These are phyloP conservation scores for Acropternis orthonyx DNA, from an alignment of 2,797 vertebrate species.

Conservation along the genomic window DNA sequence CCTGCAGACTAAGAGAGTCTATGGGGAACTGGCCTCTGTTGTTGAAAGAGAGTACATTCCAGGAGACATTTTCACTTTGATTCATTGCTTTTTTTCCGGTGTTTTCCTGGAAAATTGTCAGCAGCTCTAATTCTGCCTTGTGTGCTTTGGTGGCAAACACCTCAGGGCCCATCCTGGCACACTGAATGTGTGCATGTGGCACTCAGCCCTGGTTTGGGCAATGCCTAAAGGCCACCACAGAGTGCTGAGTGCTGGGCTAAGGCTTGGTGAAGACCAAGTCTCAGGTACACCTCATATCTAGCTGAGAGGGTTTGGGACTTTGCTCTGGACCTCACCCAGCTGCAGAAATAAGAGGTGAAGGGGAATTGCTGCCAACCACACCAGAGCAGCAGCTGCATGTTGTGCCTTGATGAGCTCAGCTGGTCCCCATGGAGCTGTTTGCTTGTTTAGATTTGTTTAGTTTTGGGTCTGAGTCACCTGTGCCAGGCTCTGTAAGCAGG, in stretches of 20 bases:
- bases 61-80: not conserved
- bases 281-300: fast-evolving
- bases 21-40: not conserved
- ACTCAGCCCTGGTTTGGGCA: not conserved
- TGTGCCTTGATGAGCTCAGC: not conserved
- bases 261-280: not conserved
- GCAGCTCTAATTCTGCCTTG: not conserved
- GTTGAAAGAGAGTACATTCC: not conserved
- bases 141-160: not conserved
- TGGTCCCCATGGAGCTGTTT: not conserved
- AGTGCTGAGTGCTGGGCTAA: not conserved
- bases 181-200: fast-evolving
- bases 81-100: not conserved
- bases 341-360: not conserved
- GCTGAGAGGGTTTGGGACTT: not conserved
- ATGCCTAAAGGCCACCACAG: not conserved
- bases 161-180: not conserved
- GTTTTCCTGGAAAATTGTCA: not conserved
- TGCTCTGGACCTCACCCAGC: not conserved
- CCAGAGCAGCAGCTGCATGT: not conserved
- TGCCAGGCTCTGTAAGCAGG: not conserved
- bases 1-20: not conserved
- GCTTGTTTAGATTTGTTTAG: not conserved
- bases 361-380: not conserved
- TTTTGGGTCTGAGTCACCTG: not conserved